phyloP scores from a whole-genome alignment of 2,113 vertebrate genomes.

The Oryzias melastigma region DNA sequence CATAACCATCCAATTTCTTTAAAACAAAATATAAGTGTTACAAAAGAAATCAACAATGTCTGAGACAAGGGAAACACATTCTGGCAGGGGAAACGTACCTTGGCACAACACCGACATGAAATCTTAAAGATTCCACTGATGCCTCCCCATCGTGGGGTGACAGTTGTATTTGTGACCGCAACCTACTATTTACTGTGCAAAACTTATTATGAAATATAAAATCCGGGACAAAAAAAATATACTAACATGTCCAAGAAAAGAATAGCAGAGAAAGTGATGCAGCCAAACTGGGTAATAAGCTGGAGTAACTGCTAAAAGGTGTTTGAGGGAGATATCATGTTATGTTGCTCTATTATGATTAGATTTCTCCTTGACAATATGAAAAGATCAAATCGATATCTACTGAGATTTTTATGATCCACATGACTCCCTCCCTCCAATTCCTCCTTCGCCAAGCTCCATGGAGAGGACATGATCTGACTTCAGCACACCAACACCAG shows the following conservation, averaged over 20 bases:
- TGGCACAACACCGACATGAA: no score
- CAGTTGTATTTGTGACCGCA: no score
- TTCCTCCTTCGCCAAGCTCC: slow-evolving; percentile 35
- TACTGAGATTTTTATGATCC: slow-evolving; percentile 76
- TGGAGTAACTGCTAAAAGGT: slow-evolving; percentile 55
- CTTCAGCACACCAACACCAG: slow-evolving; percentile 37
- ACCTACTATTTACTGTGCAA: no score
- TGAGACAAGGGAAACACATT: no score
- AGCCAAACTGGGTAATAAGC: slow-evolving; percentile 63
- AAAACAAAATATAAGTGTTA: no score
- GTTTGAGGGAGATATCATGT: slow-evolving; percentile 69
- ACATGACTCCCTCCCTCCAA: slow-evolving; percentile 34
- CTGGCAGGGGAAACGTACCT: no score
- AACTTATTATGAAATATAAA: slow-evolving; percentile 11
- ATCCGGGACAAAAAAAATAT: slow-evolving; percentile 8
- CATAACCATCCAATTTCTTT: no score
- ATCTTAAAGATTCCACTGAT: no score
- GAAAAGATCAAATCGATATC: slow-evolving; percentile 78
- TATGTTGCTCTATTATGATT: slow-evolving; percentile 72
- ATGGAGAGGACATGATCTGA: slow-evolving; percentile 60
- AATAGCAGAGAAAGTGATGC: slow-evolving; percentile 20
- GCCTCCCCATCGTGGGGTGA: no score
- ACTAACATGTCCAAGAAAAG: slow-evolving; percentile 29
- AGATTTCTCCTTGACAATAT: slow-evolving; percentile 76
- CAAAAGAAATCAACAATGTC: no score